phyloP scores from a whole-genome alignment of 2,888 invertebrate genomes.

The Drosophila lacicola region DNA sequence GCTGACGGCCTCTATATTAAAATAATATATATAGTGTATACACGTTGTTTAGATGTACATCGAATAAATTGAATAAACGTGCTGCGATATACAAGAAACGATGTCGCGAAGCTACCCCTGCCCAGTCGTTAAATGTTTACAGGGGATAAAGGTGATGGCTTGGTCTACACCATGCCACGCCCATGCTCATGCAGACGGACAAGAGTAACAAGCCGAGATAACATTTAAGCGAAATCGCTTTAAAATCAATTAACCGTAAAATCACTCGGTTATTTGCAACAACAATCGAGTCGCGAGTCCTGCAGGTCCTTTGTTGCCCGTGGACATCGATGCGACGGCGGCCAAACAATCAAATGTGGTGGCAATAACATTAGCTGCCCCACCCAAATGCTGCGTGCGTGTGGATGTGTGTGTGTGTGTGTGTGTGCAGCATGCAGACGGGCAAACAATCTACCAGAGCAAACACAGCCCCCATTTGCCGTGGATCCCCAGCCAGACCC shows the following conservation, averaged over 20 bases:
- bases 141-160: neutral
- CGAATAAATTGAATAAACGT: no score
- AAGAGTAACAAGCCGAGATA: conserved; percentile 64
- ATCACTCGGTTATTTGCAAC: conserved; percentile 82
- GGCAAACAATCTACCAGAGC: conserved; percentile 43
- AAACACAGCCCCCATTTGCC: conserved; percentile 19
- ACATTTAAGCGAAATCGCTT: conserved; percentile 83
- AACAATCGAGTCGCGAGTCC: conserved; percentile 70
- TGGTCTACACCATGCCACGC: conserved; percentile 9
- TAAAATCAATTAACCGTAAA: conserved; percentile 85
- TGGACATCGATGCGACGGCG: conserved; percentile 48
- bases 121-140: no score
- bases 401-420: neutral
- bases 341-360: conserved; percentile 74
- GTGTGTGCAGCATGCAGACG: conserved; percentile 44
- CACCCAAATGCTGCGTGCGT: neutral
- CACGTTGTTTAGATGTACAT: no score
- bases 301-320: conserved; percentile 34
- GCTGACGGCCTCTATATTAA: no score
- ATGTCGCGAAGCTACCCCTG: no score
- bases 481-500: neutral
- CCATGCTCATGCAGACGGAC: neutral
- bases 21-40: no score
- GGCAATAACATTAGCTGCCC: conserved; percentile 72
- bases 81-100: no score